Base-by-base conservation (phyloP, 2,113 vertebrate genomes). In the Pygoscelis adeliae region DNA sequence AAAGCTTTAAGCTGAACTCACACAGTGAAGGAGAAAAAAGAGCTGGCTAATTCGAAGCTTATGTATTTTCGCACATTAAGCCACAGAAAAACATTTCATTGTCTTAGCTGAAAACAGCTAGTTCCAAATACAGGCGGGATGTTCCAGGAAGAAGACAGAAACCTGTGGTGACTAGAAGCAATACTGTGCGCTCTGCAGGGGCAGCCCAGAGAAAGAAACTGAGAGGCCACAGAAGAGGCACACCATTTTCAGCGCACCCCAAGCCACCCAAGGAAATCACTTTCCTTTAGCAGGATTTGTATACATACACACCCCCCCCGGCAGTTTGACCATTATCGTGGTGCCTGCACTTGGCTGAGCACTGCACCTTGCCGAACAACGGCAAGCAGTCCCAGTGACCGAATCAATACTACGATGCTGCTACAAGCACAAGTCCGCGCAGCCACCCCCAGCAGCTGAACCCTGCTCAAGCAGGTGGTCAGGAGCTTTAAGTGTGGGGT, bases 381-480 rank as follows among this genome's bases (percentile, higher is more conserved):
- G 26, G 65, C 70, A 26, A 30, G 29, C 3, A 1, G 13, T 6
- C 49, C 38, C 56, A 2, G 2, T 1, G 34, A 56, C 42, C 38
- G 23, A 34, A 63, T 20, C 52, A 13, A 17, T 8, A 10, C 62
- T 2, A 5, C 1, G 2, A 21, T 1, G 29, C 76, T 40, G 67
- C 72, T 27, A 1, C 1, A 18, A 49, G 42, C 36, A 27, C 5
- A 10, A 74, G 7, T 4, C 53, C 67, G 5, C 32, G 2, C 32
- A 63, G 56, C 34, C 79, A 38, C 1, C 66, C 62, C 63, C 92
- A 90, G 83, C 96, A 95, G 92, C 94, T 89, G 92, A 94, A 25
- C 70, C 61, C 61, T 72, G 92, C 61, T 42, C 13, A 61, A 93
- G 93, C 95, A 96, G 95, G 44, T 92, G 94, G 76, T 53, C 67